Conservation (phyloP, 2,888 invertebrate species). For the Cheilosia scutellata region DNA sequence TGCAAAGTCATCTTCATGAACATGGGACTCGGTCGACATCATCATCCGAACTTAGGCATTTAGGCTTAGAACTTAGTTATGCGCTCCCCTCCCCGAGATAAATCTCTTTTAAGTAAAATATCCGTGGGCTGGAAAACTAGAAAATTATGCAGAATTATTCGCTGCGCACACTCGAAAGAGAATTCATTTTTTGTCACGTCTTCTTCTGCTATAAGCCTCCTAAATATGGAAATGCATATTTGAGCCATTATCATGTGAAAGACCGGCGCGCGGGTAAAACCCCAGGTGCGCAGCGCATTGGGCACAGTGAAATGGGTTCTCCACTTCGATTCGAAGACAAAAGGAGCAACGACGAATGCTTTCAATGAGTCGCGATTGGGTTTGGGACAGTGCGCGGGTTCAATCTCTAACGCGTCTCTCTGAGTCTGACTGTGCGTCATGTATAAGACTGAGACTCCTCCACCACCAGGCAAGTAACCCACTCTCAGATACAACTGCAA, state of each 20-base stretch:
- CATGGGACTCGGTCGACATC: constrained; percentile 48
- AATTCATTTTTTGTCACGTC: constrained; percentile 74
- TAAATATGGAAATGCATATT: constrained; percentile 60
- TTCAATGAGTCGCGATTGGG: constrained; percentile 26
- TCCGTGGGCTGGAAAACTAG: constrained; percentile 51
- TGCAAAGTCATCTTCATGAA: constrained; percentile 59
- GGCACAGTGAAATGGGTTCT: constrained; percentile 36
- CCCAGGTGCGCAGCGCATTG: constrained; percentile 52
- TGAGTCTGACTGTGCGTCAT: constrained; percentile 40
- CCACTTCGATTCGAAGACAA: constrained; percentile 49
- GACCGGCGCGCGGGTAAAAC: constrained; percentile 34
- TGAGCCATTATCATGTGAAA: constrained; percentile 67
- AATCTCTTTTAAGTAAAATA: constrained; percentile 32
- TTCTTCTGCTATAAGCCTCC: constrained; percentile 58
- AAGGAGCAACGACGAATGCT: constrained; percentile 47
- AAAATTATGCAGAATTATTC: constrained; percentile 76
- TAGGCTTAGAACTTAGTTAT: constrained; percentile 46
- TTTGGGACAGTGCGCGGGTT: constrained; percentile 27
- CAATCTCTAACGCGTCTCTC: constrained; percentile 61
- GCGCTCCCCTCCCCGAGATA: neutral
- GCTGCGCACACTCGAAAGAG: constrained; percentile 62
- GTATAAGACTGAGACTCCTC: constrained; percentile 15
- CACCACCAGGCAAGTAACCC: constrained; percentile 14
- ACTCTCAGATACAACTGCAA: constrained; percentile 20
- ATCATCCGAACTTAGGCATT: constrained; percentile 47